phyloP scores from a whole-genome alignment of 2,888 invertebrate genomes.

The Drosophila sordidula region DNA sequence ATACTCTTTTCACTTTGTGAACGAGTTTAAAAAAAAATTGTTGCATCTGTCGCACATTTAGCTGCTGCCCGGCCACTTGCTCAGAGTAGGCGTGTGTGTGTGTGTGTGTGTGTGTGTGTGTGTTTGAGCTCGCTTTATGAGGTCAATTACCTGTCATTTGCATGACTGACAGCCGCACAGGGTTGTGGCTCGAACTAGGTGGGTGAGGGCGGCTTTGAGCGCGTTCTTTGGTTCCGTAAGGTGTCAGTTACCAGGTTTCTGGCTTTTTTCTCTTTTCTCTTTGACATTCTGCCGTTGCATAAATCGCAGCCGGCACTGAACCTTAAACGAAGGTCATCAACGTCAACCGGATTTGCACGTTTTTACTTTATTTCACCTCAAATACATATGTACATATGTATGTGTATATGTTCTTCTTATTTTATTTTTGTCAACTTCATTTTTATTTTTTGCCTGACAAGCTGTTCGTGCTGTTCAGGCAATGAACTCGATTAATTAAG shows the following conservation, averaged over 20 bases:
- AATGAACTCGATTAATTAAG: slow-evolving; percentile 74
- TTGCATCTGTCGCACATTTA: slow-evolving; percentile 57
- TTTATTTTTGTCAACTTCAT: slow-evolving; percentile 7
- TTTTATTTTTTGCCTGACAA: slow-evolving; percentile 28
- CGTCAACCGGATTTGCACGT: slow-evolving; percentile 47
- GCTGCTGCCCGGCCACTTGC: slow-evolving; percentile 1
- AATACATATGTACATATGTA: neutral
- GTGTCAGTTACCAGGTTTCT: slow-evolving; percentile 65
- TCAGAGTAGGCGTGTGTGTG: neutral
- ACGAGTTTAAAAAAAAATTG: slow-evolving; percentile 74
- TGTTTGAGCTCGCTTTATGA: slow-evolving; percentile 52
- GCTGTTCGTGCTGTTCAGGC: slow-evolving; percentile 52
- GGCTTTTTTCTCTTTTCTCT: slow-evolving; percentile 20
- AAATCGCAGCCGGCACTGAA: slow-evolving; percentile 63
- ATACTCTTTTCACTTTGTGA: too few species aligned
- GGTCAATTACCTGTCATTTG: slow-evolving; percentile 81
- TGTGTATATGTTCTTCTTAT: too few species aligned
- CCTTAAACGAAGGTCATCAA: slow-evolving; percentile 75
- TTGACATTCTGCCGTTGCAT: slow-evolving; percentile 43
- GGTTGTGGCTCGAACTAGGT: neutral
- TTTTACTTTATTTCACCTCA: slow-evolving; percentile 47
- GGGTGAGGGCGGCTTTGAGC: slow-evolving; percentile 3
- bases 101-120: neutral
- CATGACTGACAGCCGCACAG: slow-evolving; percentile 60
- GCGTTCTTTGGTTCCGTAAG: slow-evolving; percentile 29